A percentile compares a stretch with the other conserved stretches of the same genome.
These are phyloP conservation scores for Equus quagga DNA, from an alignment of 2,113 vertebrate species.

Conservation along the genomic window DNA sequence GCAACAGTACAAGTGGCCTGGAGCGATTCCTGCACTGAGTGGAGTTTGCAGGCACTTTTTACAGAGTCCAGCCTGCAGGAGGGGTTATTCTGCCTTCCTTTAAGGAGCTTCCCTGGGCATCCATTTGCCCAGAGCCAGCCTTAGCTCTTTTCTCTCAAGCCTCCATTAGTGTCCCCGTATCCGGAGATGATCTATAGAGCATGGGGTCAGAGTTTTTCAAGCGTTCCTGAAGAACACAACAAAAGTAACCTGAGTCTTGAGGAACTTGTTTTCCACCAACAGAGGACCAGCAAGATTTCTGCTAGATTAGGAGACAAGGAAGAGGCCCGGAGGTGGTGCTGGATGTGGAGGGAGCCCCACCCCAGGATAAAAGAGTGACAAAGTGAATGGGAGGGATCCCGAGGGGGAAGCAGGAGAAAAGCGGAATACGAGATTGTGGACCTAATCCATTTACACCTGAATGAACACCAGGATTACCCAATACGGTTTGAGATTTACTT, in stretches of 20 bases:
- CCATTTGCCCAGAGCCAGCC: not conserved
- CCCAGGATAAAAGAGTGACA: not conserved
- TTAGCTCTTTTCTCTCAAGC: not conserved
- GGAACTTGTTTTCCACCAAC: not conserved
- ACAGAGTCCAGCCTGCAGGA: not conserved
- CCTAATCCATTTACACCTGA: not conserved
- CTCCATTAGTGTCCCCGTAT: not conserved
- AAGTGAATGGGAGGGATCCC: not conserved
- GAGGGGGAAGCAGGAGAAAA: not conserved
- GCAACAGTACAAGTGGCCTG: not conserved
- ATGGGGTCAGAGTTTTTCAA: not conserved
- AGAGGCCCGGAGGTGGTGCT: not conserved
- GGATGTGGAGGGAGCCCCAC: rapidly evolving
- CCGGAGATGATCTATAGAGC: not conserved
- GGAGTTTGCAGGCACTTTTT: not conserved
- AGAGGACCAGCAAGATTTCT: not conserved
- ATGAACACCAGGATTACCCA: not conserved
- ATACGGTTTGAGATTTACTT: not conserved
- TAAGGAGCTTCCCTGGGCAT: not conserved
- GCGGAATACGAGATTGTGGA: not conserved
- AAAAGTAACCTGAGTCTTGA: not conserved
- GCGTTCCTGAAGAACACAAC: not conserved
- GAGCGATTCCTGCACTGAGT: not conserved
- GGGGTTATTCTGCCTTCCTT: not conserved
- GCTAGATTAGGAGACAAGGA: not conserved